Conservation (phyloP, 1,140 invertebrate species). For the Pachyrhynchus sulphureomaculatus region DNA sequence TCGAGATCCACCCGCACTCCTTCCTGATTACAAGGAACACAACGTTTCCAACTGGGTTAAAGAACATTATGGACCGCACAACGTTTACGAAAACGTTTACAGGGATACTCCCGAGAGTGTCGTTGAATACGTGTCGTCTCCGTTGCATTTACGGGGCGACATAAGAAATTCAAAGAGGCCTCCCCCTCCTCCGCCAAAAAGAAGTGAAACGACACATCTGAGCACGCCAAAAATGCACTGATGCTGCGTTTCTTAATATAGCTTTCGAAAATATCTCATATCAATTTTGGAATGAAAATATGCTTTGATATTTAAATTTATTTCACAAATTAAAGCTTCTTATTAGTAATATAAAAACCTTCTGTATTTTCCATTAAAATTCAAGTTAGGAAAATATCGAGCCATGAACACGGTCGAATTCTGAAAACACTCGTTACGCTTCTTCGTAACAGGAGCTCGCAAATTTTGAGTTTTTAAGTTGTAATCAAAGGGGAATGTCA, state of each 20-base stretch:
- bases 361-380: too few relatives aligned
- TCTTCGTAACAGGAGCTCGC: too few relatives aligned
- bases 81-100: slow-evolving; percentile 64
- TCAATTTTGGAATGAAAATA: slow-evolving; percentile 3
- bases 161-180: slow-evolving; percentile 50
- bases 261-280: slow-evolving; percentile 29
- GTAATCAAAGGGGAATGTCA: too few relatives aligned
- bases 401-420: too few relatives aligned
- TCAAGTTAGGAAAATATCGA: too few relatives aligned
- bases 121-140: slow-evolving; percentile 54
- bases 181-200: slow-evolving; percentile 76
- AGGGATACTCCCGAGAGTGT: slow-evolving; percentile 51
- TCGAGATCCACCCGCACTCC: slow-evolving; percentile 67
- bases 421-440: too few relatives aligned
- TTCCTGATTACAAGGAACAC: slow-evolving; percentile 74
- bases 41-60: slow-evolving; percentile 89
- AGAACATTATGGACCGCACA: slow-evolving; percentile 76
- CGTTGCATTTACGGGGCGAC: slow-evolving; percentile 40
- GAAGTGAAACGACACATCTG: slow-evolving; percentile 76
- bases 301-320: background rate
- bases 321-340: too few relatives aligned
- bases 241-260: slow-evolving; percentile 39
- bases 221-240: slow-evolving; percentile 53
- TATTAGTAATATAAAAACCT: too few relatives aligned
- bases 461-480: too few relatives aligned